Evolutionary conservation across 2,113 vertebrate genomes (phyloP), one percentile per base, ranked within the genome.

Genomic region (Strigops habroptila): DNA sequence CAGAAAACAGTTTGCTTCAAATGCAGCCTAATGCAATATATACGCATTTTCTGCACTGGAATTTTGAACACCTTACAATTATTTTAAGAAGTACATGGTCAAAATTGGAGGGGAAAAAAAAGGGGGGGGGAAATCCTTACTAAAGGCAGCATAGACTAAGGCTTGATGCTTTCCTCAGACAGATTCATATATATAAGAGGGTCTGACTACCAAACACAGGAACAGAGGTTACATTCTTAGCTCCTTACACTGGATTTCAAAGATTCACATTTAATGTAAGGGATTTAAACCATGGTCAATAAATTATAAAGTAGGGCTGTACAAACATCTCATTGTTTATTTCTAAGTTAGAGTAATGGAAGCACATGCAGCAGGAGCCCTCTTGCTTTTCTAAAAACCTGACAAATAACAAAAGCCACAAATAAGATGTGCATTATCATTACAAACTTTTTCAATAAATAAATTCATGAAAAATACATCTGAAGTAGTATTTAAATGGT

Each of bases 401-500:
- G 1, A 48, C 23, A 73, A 86, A 86, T 55, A 86, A 88, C 28
- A 84, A 84, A 83, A 68, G 12, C 2, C 41, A 91, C 52, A 91
- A 91, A 93, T 55, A 90, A 96, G 44, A 90, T 23, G 5, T 57
- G 44, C 44, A 46, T 79, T 93, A 86, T 78, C 74, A 60, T 73
- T 43, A 93, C 55, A 91, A 95, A 94, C 69, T 91, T 96, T 86
- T 60, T 79, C 87, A 89, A 92, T 92, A 93, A 92, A 97, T 74
- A 90, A 91, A 90, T 59, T 88, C n/a, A 95, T 88, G 82, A 93
- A 96, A 97, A 88, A 93, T 22, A 93, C 79, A 95, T 96, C 95
- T 91, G 81, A 94, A 96, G 63, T 62, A 93, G 80, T 94, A 91
- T 86, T 85, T 97, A 96, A 95, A 94, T 96, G 92, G 95, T 95